phyloP scores from a whole-genome alignment of 2,888 invertebrate species.

The Incurvaria masculella region DNA sequence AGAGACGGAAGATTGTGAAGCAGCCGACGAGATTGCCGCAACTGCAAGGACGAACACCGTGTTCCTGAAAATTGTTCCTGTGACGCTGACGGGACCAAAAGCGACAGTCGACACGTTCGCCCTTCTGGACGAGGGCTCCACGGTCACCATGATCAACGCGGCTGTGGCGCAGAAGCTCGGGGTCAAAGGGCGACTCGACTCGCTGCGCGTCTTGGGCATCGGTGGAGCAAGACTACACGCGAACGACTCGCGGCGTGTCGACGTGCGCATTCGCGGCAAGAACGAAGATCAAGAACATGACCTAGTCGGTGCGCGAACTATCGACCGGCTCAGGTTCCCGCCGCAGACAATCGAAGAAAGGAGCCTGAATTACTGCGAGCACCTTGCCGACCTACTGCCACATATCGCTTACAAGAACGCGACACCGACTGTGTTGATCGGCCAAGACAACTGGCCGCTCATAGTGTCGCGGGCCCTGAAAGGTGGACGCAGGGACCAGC shows the following conservation, averaged over 20 bases:
- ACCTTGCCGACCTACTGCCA: background rate
- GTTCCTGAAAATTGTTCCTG: background rate
- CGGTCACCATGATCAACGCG: background rate
- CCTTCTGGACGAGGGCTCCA: background rate
- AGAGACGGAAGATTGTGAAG: background rate
- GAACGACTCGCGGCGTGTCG: background rate
- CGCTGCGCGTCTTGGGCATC: background rate
- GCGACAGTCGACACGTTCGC: background rate
- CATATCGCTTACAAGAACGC: background rate
- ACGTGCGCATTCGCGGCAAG: background rate
- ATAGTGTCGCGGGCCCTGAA: background rate
- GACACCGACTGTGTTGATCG: background rate
- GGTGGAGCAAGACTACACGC: background rate
- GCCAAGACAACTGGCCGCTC: constrained; percentile 1
- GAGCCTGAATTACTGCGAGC: background rate
- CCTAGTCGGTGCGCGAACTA: background rate
- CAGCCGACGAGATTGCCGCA: background rate
- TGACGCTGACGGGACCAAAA: background rate
- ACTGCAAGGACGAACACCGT: background rate
- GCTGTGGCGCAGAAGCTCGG: background rate
- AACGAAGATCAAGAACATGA: background rate
- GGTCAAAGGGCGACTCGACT: background rate
- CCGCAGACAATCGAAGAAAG: background rate
- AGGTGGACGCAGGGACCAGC: background rate
- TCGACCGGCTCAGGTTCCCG: background rate